A percentile compares a stretch with the other conserved stretches of the same genome.
Evolutionary conservation across 2,888 invertebrate species (phyloP).

Genomic region (Cyclophora punctaria): DNA sequence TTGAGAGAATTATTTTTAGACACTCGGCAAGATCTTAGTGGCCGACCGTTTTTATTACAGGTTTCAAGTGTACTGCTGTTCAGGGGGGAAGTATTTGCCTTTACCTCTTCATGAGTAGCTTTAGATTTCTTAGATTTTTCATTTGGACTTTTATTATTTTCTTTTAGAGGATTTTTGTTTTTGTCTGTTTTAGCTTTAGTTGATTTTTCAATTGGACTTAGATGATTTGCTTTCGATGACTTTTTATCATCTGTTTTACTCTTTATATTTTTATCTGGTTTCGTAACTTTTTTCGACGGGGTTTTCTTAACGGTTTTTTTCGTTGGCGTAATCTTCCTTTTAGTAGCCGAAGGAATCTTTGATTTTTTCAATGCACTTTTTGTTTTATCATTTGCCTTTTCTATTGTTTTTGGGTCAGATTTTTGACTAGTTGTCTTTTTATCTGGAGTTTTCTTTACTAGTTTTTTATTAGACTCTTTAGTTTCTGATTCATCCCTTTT

Average conservation of each 20-base stretch:
- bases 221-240: not conserved
- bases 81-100: not conserved
- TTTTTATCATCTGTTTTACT: slow-evolving; percentile 4
- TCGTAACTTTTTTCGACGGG: slow-evolving; percentile 1
- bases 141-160: too few species aligned
- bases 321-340: too few species aligned
- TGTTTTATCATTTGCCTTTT: not conserved
- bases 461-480: not conserved
- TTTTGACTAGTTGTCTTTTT: not conserved
- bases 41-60: slow-evolving; percentile 16
- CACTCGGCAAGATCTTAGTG: slow-evolving; percentile 22
- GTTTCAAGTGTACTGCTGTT: slow-evolving; percentile 4
- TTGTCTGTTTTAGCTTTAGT: too few species aligned
- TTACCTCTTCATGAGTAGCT: not conserved
- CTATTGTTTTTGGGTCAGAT: slow-evolving; percentile 2
- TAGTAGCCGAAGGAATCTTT: too few species aligned
- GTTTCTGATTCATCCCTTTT: not conserved
- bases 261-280: slow-evolving; percentile 12
- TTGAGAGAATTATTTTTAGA: slow-evolving; percentile 6
- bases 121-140: too few species aligned
- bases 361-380: not conserved
- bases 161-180: too few species aligned
- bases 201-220: too few species aligned
- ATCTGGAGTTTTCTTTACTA: not conserved
- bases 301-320: not conserved